Conservation (phyloP, 2,113 vertebrate species). For the Phyllopteryx taeniolatus region DNA sequence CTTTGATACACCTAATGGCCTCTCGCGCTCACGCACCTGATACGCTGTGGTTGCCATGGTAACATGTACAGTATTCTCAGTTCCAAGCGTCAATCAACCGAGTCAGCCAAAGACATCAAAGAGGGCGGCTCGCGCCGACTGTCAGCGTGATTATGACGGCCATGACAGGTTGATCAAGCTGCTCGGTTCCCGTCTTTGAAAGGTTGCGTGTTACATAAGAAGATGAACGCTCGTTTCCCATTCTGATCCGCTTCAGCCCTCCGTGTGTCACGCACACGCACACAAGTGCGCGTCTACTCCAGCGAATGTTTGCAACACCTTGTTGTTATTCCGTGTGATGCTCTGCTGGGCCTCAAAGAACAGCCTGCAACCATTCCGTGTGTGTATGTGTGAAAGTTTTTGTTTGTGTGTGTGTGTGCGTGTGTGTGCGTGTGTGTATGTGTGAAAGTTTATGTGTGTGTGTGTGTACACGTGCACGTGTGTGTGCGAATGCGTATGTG, state of each 20-base stretch:
- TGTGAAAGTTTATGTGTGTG: slow-evolving; percentile 9
- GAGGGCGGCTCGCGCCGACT: background rate
- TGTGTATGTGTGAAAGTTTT: background rate
- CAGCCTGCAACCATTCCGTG: slow-evolving; percentile 23
- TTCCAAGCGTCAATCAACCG: background rate
- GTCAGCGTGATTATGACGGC: background rate
- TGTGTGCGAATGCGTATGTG: background rate
- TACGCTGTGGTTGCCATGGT: too few relatives aligned
- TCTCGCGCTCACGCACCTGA: too few relatives aligned
- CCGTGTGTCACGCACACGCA: background rate
- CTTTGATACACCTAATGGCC: too few relatives aligned
- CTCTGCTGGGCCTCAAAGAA: slow-evolving; percentile 47
- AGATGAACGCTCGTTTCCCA: slow-evolving; percentile 47
- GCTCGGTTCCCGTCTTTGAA: background rate
- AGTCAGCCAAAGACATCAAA: background rate
- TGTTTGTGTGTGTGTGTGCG: background rate
- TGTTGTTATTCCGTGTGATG: slow-evolving; percentile 45
- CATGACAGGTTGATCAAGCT: background rate
- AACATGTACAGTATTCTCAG: too few relatives aligned
- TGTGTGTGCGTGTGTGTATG: too few relatives aligned
- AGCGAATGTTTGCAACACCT: slow-evolving; percentile 6
- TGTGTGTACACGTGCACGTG: too few relatives aligned
- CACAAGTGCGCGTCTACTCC: background rate
- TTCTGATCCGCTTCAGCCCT: slow-evolving; percentile 49
- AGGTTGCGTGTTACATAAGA: background rate